phyloP scores from a whole-genome alignment of 92 coral and sea anemone genomes.

The Porites evermanni region DNA sequence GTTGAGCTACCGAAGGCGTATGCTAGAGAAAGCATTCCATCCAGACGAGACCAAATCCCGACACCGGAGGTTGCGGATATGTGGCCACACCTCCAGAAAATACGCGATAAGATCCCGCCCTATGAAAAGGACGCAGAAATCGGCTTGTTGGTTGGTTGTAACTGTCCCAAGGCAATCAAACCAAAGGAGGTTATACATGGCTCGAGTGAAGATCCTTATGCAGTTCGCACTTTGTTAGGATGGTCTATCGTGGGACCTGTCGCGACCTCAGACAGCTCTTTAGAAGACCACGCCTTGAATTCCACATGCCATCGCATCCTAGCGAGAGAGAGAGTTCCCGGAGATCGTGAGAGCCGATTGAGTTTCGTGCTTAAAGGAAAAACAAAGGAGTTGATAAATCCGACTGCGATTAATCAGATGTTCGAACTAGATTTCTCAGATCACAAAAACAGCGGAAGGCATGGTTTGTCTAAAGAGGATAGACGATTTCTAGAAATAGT shows the following conservation, averaged over 20 bases:
- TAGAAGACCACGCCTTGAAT: neutral
- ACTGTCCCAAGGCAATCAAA: neutral
- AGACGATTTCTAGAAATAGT: constrained; percentile 45
- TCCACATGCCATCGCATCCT: constrained; percentile 18
- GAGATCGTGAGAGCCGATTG: neutral
- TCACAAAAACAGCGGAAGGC: constrained; percentile 6
- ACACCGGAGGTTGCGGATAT: neutral
- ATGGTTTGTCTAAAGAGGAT: constrained; percentile 60
- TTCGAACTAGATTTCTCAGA: constrained; percentile 70
- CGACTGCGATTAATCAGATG: constrained; percentile 43
- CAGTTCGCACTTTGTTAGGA: constrained; percentile 59
- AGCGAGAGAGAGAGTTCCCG: constrained; percentile 9
- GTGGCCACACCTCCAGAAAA: neutral
- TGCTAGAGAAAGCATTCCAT: too few relatives aligned
- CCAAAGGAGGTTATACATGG: constrained; percentile 65
- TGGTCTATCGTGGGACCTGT: constrained; percentile 72
- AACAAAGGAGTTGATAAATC: constrained; percentile 54
- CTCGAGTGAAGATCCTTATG: constrained; percentile 60
- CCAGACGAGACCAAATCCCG: too few relatives aligned
- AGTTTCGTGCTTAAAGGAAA: constrained; percentile 15
- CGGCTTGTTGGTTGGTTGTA: neutral
- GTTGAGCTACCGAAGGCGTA: too few relatives aligned
- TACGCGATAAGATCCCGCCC: neutral
- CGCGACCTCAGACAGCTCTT: neutral
- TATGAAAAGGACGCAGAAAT: neutral